Evolutionary conservation across 2,888 invertebrate species (phyloP).

Genomic region (Monoplex corrugatus): DNA sequence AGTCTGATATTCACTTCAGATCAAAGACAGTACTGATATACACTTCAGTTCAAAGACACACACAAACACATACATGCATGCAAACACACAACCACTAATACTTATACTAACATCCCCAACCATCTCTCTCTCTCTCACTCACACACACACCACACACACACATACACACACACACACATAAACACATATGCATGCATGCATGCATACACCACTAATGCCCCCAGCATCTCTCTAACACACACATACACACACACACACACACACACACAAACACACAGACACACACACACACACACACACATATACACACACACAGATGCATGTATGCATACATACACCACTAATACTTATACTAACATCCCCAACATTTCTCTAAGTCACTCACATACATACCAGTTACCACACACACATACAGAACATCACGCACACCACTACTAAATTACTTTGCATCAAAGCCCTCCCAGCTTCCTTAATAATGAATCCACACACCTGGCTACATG

Average conservation of each 20-base stretch:
- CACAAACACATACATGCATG: not conserved
- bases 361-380: no score
- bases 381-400: no score
- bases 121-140: no score
- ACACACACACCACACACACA: not conserved
- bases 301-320: not conserved
- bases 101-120: no score
- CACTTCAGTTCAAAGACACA: no score
- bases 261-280: not conserved
- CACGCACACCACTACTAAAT: no score
- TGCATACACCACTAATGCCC: not conserved
- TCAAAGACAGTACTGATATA: no score
- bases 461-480: not conserved
- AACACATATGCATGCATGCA: not conserved
- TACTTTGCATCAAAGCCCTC: not conserved
- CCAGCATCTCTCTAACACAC: no score
- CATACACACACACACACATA: not conserved
- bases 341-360: not conserved
- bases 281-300: not conserved
- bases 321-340: not conserved
- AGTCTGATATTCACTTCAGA: no score
- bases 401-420: no score
- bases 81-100: not conserved
- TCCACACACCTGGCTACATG: conserved; percentile 76
- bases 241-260: no score